Base-by-base conservation (phyloP, 2,888 invertebrate species). In the Polyommatus icarus region DNA sequence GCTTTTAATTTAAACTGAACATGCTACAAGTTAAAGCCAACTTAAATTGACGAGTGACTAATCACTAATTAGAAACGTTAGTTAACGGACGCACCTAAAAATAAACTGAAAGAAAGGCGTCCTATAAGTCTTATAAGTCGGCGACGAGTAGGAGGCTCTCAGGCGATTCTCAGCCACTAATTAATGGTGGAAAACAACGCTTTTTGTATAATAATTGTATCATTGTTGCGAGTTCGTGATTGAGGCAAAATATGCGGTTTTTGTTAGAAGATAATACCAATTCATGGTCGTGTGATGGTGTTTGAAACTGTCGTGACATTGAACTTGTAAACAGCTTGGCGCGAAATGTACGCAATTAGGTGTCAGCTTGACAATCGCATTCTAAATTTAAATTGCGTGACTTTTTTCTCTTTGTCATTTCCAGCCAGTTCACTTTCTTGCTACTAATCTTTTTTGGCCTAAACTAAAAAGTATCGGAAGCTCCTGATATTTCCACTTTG, bases 161-260 rank as follows among this genome's bases (percentile, higher is more conserved):
- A 79, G 29, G 46, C 24, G 79, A 73, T 36, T 50, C 67, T 36
- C 54, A 54, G 77, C 24, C 59, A 29, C 76, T 73, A 79, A 77
- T 79, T 79, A 57, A 32, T 76, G 24, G 79, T 79, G 77, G 79
- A 77, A 79, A 75, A 80, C 80, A 80, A 78, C 79, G 78, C 29
- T 76, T 77, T 78, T 75, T 73, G 29, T 75, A 50, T 54, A 24
- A 75, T 75, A 75, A 73, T 73, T 73, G 10, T 40, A 75, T 67
- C 29, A 67, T 67, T 67, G 67, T 67, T 67, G 29, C 10, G 50
- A 75, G n/a, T 29, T 75, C 79, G 79, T 79, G 79, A 78, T 78
- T 76, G 59, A 36, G 59, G 40, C 46, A 78, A 73, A 79, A 78
- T 71, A 77, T 67, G 75, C 76, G 40, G 73, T 59, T 78, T 79